Conservation (phyloP, 2,888 invertebrate genomes). For the Ephialtes manifestator region DNA sequence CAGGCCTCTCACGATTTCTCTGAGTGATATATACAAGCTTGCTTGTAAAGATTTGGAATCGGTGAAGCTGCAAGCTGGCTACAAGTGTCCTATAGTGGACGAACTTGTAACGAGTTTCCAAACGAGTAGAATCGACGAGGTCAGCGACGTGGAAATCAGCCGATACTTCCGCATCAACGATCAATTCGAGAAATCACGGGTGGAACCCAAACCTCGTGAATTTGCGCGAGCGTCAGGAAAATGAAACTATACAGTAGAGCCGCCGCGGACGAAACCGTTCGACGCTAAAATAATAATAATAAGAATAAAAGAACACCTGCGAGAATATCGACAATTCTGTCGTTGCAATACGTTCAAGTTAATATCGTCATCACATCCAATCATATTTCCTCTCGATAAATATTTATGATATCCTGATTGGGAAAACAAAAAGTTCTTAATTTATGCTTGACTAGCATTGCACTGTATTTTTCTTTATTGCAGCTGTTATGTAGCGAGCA, state of each 20-base stretch:
- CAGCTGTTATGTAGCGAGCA: too few relatives aligned
- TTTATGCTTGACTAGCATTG: background rate
- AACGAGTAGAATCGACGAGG: conserved; percentile 63
- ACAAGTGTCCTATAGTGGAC: conserved; percentile 18
- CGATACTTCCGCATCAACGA: conserved; percentile 75
- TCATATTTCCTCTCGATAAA: background rate
- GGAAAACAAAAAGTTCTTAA: background rate
- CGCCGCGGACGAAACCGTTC: too few relatives aligned
- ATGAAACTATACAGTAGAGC: too few relatives aligned
- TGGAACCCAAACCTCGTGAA: conserved; percentile 26
- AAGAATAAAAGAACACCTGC: too few relatives aligned
- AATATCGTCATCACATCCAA: background rate
- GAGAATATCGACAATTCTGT: too few relatives aligned
- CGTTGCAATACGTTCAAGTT: background rate
- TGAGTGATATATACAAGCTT: background rate
- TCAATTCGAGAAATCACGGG: conserved; percentile 56
- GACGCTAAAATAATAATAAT: too few relatives aligned
- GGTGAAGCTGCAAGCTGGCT: conserved; percentile 4
- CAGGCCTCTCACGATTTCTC: too few relatives aligned
- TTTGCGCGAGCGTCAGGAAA: conserved; percentile 9
- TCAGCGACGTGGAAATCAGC: conserved; percentile 72
- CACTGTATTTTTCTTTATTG: background rate
- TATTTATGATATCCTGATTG: background rate
- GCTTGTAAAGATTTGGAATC: conserved; percentile 4
- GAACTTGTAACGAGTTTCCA: conserved; percentile 71